Evolutionary conservation across 1,140 invertebrate species (phyloP).

Genomic region (Tetraneura akinire): DNA sequence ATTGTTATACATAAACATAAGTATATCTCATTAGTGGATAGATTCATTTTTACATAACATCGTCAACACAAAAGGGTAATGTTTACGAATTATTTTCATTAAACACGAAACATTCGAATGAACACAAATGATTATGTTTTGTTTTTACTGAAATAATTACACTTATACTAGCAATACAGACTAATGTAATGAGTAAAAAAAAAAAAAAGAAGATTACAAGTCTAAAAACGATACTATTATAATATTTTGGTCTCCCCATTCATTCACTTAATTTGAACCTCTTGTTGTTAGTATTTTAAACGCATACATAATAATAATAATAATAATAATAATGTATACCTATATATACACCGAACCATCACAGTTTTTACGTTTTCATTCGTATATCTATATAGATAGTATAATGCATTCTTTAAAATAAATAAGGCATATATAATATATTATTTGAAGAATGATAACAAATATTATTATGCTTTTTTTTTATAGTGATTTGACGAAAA

Average conservation of each 20-base stretch:
- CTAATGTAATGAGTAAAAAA: neutral
- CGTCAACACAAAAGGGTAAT: neutral
- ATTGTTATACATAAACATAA: no score
- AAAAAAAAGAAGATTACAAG: neutral
- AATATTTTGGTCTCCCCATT: neutral
- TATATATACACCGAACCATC: no score
- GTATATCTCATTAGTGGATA: no score
- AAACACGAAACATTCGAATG: neutral
- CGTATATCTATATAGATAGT: no score
- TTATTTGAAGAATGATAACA: no score
- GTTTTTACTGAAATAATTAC: conserved; percentile 11
- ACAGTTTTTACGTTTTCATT: neutral
- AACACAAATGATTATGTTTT: neutral
- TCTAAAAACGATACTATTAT: neutral
- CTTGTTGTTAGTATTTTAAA: conserved; percentile 4
- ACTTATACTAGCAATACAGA: neutral
- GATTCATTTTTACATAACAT: no score
- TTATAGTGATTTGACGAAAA: no score
- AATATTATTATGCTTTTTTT: no score
- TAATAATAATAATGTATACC: no score
- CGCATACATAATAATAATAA: neutral
- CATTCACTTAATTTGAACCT: conserved; percentile 30
- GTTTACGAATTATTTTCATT: neutral
- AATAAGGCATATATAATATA: no score
- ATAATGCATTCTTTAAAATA: no score